Conservation (phyloP, 2,113 vertebrate genomes). For the Grus americana region DNA sequence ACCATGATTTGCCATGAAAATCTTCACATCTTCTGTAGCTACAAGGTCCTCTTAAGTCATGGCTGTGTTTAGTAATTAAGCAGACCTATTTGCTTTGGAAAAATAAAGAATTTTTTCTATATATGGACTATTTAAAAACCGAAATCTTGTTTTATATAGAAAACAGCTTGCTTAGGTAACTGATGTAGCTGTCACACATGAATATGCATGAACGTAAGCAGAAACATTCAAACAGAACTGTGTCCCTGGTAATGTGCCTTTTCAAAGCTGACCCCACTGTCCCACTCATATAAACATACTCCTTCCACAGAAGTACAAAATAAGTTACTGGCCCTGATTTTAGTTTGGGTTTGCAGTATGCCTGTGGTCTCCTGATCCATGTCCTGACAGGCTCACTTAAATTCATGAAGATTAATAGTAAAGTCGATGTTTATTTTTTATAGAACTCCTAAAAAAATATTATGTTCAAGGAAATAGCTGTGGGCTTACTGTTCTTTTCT, state of each 20-base stretch:
- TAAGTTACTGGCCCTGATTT: background rate
- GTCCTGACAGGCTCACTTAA: background rate
- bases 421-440: background rate
- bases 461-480: background rate
- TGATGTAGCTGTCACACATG: background rate
- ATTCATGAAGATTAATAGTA: background rate
- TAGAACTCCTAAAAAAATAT: background rate
- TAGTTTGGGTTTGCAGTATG: background rate
- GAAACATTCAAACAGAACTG: background rate
- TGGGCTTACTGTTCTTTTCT: background rate
- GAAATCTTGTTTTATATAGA: background rate
- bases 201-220: background rate
- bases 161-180: background rate
- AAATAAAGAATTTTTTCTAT: background rate
- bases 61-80: conserved; percentile 23
- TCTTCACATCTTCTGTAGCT: background rate
- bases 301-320: background rate
- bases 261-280: background rate
- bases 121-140: background rate
- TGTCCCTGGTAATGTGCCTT: background rate
- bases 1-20: conserved; percentile 37
- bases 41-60: background rate
- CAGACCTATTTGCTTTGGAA: conserved; percentile 1
- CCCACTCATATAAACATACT: background rate
- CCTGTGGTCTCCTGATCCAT: background rate